Conservation (phyloP, 2,888 invertebrate genomes). For the Formica aserva region DNA sequence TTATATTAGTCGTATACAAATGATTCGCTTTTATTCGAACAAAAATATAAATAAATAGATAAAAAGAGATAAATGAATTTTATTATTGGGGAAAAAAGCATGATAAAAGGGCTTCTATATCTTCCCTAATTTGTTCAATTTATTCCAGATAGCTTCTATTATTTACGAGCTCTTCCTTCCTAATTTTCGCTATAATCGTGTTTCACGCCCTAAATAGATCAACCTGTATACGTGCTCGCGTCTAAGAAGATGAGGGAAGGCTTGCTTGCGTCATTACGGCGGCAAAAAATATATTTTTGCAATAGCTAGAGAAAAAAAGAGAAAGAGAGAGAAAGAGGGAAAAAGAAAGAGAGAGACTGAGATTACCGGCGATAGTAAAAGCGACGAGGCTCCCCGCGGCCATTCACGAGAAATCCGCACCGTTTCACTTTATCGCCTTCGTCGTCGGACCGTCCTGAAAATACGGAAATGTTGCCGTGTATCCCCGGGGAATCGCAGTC, state of each 20-base stretch:
- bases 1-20: neutral
- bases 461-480: slow-evolving; percentile 66
- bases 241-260: slow-evolving; percentile 2
- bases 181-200: slow-evolving; percentile 39
- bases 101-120: slow-evolving; percentile 13
- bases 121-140: slow-evolving; percentile 33
- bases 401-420: slow-evolving; percentile 67
- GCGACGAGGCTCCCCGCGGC: slow-evolving; percentile 59
- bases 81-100: neutral
- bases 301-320: neutral
- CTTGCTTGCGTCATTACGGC: slow-evolving; percentile 45
- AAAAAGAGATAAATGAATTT: slow-evolving; percentile 8
- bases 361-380: slow-evolving; percentile 63
- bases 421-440: slow-evolving; percentile 74
- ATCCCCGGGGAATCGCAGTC: slow-evolving; percentile 61
- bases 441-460: slow-evolving; percentile 70
- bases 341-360: slow-evolving; percentile 3
- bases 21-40: neutral
- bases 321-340: neutral
- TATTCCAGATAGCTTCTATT: slow-evolving; percentile 5
- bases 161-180: slow-evolving; percentile 1
- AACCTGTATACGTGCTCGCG: slow-evolving; percentile 13
- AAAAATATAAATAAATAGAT: neutral
- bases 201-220: slow-evolving; percentile 41
- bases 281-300: slow-evolving; percentile 71